Evolutionary conservation across 2,888 invertebrate species (phyloP), one percentile per base, ranked within the genome.

Genomic region (Drosophila cognata): DNA sequence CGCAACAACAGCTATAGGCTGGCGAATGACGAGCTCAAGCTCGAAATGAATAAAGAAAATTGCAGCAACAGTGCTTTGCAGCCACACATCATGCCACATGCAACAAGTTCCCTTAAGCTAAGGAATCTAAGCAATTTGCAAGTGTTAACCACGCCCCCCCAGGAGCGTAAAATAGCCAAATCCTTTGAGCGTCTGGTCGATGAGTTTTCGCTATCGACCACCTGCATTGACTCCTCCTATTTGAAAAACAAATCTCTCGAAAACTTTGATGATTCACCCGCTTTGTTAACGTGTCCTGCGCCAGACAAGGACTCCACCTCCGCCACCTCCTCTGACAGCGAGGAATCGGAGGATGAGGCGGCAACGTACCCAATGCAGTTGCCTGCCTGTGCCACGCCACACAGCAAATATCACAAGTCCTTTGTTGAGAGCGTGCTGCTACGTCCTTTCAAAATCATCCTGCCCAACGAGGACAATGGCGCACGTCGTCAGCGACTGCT

Each of bases 1-100:
- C 95, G 97, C 71, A 97, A 96, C 92, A 96, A 97, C 92, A 97
- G 97, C 93, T 97, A 97, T 92, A 95, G 97, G 79, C 94, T 96
- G 92, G 97, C 97, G 21, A 97, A 97, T 93, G 92, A 91, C 56
- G 92, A 91, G 66, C 79, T 92, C 31, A 91, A 92, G 82, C 83
- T 95, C 95, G 80, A 95, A 95, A 83, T 88, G 87, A 92, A 92
- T 71, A 92, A 90, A 76, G 92, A 92, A 79, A 92, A 86, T 25
- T 75, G 28, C 71, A 8, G 58, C 33, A 16, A n/a, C 35, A 73
- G 85, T 80, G 74, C 91, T 67, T 67, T 91, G 80, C 91, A 88
- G 69, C 81, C 86, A 21, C 71, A 57, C 74, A 84, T 71, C 5
- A 56, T 81, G 84, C 81, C 73, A 60, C 79, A 86, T 76, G 81